These are phyloP conservation scores for Dugesia japonica DNA, from an alignment of 2,888 invertebrate genomes.

Conservation along the genomic window DNA sequence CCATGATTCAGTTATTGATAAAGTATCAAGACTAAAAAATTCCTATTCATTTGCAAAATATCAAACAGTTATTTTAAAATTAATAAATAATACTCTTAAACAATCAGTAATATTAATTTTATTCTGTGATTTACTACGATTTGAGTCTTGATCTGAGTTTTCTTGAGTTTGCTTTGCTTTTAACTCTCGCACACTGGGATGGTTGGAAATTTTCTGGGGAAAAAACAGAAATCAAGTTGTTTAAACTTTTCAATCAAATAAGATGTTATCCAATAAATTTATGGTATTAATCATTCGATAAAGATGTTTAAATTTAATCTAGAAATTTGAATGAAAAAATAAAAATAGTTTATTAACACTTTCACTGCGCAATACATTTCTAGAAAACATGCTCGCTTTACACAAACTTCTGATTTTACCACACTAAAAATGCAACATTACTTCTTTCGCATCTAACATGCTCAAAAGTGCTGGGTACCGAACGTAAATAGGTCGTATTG, in stretches of 20 bases:
- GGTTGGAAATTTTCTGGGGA: neutral
- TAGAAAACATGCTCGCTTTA: neutral
- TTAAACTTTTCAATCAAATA: neutral
- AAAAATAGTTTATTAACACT: neutral
- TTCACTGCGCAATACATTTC: neutral
- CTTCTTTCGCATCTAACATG: too few species aligned
- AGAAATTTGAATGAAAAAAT: neutral
- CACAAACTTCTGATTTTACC: too few species aligned
- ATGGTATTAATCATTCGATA: too few species aligned
- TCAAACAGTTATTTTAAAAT: neutral
- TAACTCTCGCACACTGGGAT: neutral
- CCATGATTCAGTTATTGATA: neutral
- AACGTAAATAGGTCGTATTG: too few species aligned
- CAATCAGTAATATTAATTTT: slow-evolving; percentile 6
- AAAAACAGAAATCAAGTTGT: neutral
- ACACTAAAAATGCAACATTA: too few species aligned
- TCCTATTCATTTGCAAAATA: neutral
- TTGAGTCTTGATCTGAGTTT: neutral
- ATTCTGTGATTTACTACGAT: neutral
- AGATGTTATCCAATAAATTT: too few species aligned
- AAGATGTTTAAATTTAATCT: neutral
- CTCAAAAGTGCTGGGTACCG: too few species aligned
- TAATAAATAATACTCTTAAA: neutral
- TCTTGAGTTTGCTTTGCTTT: neutral
- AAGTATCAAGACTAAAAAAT: slow-evolving; percentile 7